Base-by-base conservation (phyloP, 30 jellyfish, hydroid and myxozoan genomes). In the Aurelia sp. region DNA sequence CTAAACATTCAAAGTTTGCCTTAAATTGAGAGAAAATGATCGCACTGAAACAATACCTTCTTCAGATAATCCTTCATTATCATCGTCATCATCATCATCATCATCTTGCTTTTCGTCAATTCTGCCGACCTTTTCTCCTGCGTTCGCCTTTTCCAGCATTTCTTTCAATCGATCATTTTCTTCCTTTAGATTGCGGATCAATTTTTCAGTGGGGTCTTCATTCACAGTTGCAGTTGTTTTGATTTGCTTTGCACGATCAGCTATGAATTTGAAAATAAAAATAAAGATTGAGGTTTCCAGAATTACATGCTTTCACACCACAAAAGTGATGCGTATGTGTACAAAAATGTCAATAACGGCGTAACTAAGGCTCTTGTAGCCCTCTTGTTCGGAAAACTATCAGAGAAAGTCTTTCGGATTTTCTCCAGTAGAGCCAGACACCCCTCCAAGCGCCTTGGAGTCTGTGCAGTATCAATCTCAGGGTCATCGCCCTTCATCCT, bases 191-290 rank as follows among this genome's bases (percentile, higher is more conserved):
- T 83, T 91, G 53, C 97, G 92, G 63, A 90, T 90, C 63, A 90
- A 78, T 60, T 90, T 90, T 30, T 90, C 97, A 3, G 97, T 90
- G 13, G 97, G 97, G 70, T 83, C 91, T 69, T 90, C 97, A 63
- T 90, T 90, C 13, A 90, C 89, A 15, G 85, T 73, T 41, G 97
- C 97, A 31, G 77, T 90, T 21, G 97, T 90, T 78, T 90, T 90
- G 84, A 90, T 90, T 67, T 83, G 95, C 88, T 90, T 90, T 3
- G 97, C 97, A 12, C 97, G 82, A 57, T 90, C 97, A 60, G 97
- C 97, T 90, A 67, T 40, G 11, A 41, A 55, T 10, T 30, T 18
- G 35, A 68, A 17, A 50, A 60, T 58, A 22, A 13, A 53, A 35
- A 21, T 61, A 41, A 33, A 57, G 3, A 10, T 40, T 44, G 15